Evolutionary conservation across 1,140 invertebrate species (phyloP).

Genomic region (Zaprionus nigranus): DNA sequence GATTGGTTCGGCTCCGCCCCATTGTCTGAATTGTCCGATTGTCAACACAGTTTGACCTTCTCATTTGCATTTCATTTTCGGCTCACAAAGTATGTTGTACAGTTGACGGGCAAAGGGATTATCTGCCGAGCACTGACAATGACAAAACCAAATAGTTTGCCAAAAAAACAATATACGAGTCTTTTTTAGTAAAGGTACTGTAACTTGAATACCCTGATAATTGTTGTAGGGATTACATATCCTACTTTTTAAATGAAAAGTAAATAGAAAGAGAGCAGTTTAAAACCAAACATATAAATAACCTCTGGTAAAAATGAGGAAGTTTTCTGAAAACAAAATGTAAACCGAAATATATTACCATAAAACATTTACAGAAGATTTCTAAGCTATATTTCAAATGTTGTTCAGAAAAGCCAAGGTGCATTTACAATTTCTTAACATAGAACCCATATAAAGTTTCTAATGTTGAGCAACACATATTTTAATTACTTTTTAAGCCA

Average conservation of each 20-base stretch:
- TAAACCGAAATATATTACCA: too few relatives aligned
- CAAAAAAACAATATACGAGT: not conserved
- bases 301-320: too few relatives aligned
- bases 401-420: too few relatives aligned
- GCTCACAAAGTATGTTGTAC: not conserved
- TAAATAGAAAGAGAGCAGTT: not conserved
- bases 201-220: not conserved
- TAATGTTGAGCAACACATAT: too few relatives aligned
- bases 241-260: not conserved
- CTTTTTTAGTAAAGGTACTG: not conserved
- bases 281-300: not conserved
- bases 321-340: too few relatives aligned
- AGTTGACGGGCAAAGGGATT: not conserved
- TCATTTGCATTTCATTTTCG: slow-evolving; percentile 29
- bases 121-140: not conserved
- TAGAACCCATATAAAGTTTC: too few relatives aligned
- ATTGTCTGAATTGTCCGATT: slow-evolving; percentile 50
- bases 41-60: slow-evolving; percentile 58
- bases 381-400: too few relatives aligned
- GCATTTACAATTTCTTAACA: too few relatives aligned
- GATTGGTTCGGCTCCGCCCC: slow-evolving; percentile 36
- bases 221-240: not conserved
- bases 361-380: too few relatives aligned
- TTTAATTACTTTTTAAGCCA: too few relatives aligned
- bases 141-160: not conserved